Base-by-base conservation (phyloP, 2,888 invertebrate genomes). In the Rhagium mordax region DNA sequence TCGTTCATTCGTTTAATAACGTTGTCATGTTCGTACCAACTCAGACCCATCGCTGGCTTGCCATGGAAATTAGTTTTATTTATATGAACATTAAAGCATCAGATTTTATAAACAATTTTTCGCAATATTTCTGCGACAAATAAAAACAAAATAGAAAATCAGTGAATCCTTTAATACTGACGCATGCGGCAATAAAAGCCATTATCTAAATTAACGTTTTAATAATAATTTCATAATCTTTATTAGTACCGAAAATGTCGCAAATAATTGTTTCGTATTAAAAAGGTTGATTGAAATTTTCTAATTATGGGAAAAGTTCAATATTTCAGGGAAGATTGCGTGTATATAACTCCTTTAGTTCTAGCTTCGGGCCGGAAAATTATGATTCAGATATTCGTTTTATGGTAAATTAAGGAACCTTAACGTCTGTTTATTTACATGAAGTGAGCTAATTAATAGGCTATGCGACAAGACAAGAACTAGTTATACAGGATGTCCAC, bases 401-500 rank as follows among this genome's bases (percentile, higher is more conserved):
- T 62, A 68, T 72, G 59, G 62, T 68, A 68, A 59, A 72, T 68
- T 67, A 68, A 41, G 72, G 49, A 68, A 72, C 60, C 62, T 13
- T 62, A 72, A 72, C 64, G 62, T 68, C 61, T 33, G 62, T 72
- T 51, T 67, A 67, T 53, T 48, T 67, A 68, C 72, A 68, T 68
- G 64, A 72, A 67, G 72, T 72, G 68, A 68, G 70, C 61, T 73
- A 66, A 70, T 66, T 66, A 59, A 60, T 59, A 55, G 48, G 53
- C 60, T 33, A 41, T 62, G 66, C 61, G 24, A 20, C 15, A 29
- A 53, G 62, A 69, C 33, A 10, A 33, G 33, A 41, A 70, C 73
- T 60, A 27, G 73, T 73, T 73, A 27, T 66, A 55, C 70, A 66
- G 73, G 73, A 73, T 73, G 66, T 59, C 27, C 65, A 70, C 61